These are phyloP conservation scores for Myotis planiceps DNA, from an alignment of 2,797 vertebrate genomes.

Conservation along the genomic window DNA sequence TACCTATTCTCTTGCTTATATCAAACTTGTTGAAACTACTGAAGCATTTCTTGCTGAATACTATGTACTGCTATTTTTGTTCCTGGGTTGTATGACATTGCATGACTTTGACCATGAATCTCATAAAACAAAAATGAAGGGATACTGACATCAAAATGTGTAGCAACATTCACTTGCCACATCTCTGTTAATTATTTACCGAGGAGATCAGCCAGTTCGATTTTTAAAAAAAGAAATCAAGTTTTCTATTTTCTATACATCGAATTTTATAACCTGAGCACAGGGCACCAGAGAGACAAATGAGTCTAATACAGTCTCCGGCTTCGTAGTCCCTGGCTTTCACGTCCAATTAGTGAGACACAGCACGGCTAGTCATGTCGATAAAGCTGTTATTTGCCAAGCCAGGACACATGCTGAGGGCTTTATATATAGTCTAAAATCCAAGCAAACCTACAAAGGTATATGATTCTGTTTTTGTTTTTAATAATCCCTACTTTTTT, in stretches of 20 bases:
- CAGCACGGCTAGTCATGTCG: not conserved
- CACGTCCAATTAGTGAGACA: not conserved
- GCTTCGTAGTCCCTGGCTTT: not conserved
- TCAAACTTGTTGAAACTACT: not conserved
- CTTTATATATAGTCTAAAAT: not conserved
- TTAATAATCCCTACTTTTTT: constrained; percentile 4
- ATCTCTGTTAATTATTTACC: constrained; percentile 22
- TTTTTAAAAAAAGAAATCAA: not conserved
- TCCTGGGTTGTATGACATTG: not conserved
- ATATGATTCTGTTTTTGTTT: not conserved
- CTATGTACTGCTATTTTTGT: not conserved
- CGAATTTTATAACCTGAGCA: not conserved
- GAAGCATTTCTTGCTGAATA: constrained; percentile 29
- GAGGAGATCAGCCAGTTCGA: not conserved
- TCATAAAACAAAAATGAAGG: constrained; percentile 17
- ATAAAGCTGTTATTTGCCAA: not conserved
- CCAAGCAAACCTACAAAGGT: not conserved
- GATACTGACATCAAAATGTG: not conserved
- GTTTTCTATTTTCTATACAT: constrained; percentile 6
- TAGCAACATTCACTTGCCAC: not conserved
- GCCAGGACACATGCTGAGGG: not conserved
- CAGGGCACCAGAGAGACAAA: not conserved
- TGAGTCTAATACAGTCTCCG: not conserved
- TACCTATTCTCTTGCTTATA: not conserved
- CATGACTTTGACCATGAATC: not conserved